phyloP scores from a whole-genome alignment of 2,113 vertebrate genomes.

The Azemiops feae region DNA sequence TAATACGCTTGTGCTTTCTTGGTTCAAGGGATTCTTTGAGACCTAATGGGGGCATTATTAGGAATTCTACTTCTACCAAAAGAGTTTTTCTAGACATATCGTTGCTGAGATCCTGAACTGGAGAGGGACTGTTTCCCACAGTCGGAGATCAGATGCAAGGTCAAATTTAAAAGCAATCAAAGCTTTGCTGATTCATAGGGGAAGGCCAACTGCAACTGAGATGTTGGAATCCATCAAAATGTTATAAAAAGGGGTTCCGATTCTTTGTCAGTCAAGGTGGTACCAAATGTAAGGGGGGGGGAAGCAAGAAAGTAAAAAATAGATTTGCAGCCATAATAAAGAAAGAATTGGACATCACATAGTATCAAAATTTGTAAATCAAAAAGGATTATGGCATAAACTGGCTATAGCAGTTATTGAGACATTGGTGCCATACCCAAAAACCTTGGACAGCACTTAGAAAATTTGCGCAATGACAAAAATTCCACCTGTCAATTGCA shows the following conservation, averaged over 20 bases:
- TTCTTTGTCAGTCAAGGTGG: not conserved
- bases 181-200: not conserved
- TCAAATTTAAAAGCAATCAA: constrained; percentile 15
- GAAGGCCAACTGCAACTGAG: not conserved
- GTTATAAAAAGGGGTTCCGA: not conserved
- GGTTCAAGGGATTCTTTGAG: not conserved
- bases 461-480: not conserved
- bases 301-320: not conserved
- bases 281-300: not conserved
- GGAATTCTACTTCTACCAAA: not conserved
- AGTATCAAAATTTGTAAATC: not conserved
- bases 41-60: not conserved
- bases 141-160: constrained; percentile 24
- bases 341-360: not conserved
- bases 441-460: not conserved
- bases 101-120: constrained; percentile 7
- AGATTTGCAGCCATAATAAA: not conserved
- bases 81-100: constrained; percentile 5
- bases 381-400: not conserved
- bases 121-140: constrained; percentile 22
- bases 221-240: too few species aligned
- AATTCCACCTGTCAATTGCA: not conserved
- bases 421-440: not conserved
- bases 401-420: not conserved
- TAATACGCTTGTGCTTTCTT: not conserved